Evolutionary conservation across 2,797 vertebrate genomes (phyloP), one percentile per base, ranked within the genome.

Genomic region (Sphaeramia orbicularis): DNA sequence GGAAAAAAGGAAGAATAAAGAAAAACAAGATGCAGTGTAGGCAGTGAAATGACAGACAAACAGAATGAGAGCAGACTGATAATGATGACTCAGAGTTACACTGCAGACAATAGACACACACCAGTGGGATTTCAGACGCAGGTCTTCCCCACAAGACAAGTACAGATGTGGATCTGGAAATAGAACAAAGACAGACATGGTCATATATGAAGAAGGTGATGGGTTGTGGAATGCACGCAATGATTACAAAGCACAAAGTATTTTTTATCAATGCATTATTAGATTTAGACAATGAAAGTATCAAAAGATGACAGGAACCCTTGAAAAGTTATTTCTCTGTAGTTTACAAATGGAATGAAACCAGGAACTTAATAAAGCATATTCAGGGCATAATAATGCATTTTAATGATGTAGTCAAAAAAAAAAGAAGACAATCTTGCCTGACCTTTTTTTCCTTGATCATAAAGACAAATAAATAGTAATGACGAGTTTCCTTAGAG

Each of bases 81-180:
- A 15, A 55, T 50, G 42, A 74, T 81, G 71, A 76, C 71, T 76
- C 72, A 70, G 55, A 51, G 37, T 65, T 79, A 74, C 54, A 65
- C 49, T 30, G 32, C 54, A 75, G 47, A 78, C 24, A 43, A 41
- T 65, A 68, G 54, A 11, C 54, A 59, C 50, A 67, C 13, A 66
- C 61, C 47, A 69, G 55, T 8, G 56, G 65, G 75, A 77, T 74
- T 80, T 71, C 54, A 72, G 47, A 4, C 30, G 10, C 14, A 15
- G 68, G 56, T 64, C 45, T 70, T 71, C 40, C 53, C 66, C 36
- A 16, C 24, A 58, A 74, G 15, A 15, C 4, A 62, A 24, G 27
- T 15, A 21, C 0, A 59, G 41, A 64, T 51, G 8, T 21, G 4
- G 18, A 4, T 11, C 40, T 67, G 15, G 21, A 74, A 62, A 63